Evolutionary conservation across 2,113 vertebrate genomes (phyloP).

Genomic region (Seriola dumerili): DNA sequence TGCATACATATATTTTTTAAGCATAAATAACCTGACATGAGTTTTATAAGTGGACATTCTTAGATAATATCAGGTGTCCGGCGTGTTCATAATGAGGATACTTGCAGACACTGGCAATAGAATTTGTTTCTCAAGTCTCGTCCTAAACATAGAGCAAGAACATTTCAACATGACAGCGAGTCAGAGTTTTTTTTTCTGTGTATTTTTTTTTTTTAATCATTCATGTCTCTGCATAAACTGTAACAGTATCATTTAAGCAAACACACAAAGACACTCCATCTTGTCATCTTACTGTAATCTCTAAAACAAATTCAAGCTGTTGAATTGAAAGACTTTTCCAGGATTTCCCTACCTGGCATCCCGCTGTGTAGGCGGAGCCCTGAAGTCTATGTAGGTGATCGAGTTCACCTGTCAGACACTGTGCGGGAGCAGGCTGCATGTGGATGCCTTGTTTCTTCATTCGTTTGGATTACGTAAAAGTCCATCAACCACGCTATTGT

Average conservation of each 20-base stretch:
- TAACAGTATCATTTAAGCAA: not conserved
- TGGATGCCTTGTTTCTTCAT: slow-evolving; percentile 46
- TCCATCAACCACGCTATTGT: slow-evolving; percentile 24
- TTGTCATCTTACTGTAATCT: not conserved
- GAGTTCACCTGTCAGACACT: slow-evolving; percentile 50
- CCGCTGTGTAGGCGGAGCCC: slow-evolving; percentile 46
- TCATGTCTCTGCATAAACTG: not conserved
- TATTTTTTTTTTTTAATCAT: not conserved
- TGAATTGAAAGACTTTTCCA: not conserved
- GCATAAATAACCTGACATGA: not conserved
- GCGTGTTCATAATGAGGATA: not conserved
- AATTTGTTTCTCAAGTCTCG: no score
- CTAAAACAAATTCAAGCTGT: not conserved
- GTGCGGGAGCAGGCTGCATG: slow-evolving; percentile 46
- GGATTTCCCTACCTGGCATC: slow-evolving; percentile 61
- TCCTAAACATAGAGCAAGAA: no score
- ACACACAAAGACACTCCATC: not conserved
- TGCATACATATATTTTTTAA: not conserved
- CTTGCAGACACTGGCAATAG: not conserved
- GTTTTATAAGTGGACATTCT: not conserved
- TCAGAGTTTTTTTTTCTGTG: not conserved
- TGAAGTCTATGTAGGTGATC: slow-evolving; percentile 49
- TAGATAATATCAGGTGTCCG: not conserved
- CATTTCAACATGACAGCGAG: not conserved
- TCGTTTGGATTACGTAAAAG: slow-evolving; percentile 35